Base-by-base conservation (phyloP, 2,113 vertebrate species). In the Clarias gariepinus region DNA sequence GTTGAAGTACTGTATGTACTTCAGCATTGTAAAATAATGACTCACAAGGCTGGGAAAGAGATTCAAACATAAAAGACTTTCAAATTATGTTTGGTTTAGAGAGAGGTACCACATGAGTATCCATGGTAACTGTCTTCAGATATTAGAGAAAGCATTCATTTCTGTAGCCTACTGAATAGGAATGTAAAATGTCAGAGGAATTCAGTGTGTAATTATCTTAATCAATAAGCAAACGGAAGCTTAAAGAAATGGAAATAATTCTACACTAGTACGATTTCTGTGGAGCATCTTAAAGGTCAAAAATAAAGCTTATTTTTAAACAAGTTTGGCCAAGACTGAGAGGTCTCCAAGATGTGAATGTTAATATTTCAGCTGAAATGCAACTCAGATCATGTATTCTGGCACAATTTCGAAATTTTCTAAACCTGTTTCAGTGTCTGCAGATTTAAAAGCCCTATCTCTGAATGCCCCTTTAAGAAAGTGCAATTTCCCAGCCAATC, bases 91-190 rank as follows among this genome's bases (percentile, higher is more conserved):
- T 16, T 16, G 58, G 61, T 28, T 36, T 52, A 64, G 58, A 60
- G 19, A 82, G 47, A 81, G 71, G 82, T 83, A 84, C 90, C 88
- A 61, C 83, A 88, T 93, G 92, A 91, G 93, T 94, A 91, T 85
- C 92, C 90, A 91, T 90, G 92, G 92, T 85, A 93, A 93, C 91
- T 15, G 82, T 47, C 57, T 83, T 15, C 10, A 88, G 86, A 82
- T 69, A 63, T 85, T 87, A 84, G 89, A 87, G 85, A 91, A 90
- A 90, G 86, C 88, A 89, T 94, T 90, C 89, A 88, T 73, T 91
- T 91, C 87, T 86, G 25, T 88, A 85, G 83, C 63, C 63, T 53
- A 87, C 3, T 6, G 60, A 68, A 60, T 30, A 60, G n/a, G 69
- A 36, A 85, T 47, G 55, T 64, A 30, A 83, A 77, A 90, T 86